phyloP scores from a whole-genome alignment of 2,888 invertebrate genomes.

The Euzetes globulus region DNA sequence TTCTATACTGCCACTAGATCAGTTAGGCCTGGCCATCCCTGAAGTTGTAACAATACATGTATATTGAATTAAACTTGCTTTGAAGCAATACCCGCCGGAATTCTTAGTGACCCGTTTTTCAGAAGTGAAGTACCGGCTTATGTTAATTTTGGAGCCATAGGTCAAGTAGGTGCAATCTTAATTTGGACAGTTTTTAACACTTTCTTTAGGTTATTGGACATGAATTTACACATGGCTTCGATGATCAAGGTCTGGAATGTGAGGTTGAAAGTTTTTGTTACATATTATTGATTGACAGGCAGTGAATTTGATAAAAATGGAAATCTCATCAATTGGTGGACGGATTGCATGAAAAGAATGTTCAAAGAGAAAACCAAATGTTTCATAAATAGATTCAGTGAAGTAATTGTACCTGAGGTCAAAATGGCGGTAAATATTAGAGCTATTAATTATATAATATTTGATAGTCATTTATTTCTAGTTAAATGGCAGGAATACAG shows the following conservation, averaged over 20 bases:
- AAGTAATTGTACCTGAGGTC: slow-evolving; percentile 51
- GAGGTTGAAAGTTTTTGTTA: too few species aligned
- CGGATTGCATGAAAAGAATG: slow-evolving; percentile 38
- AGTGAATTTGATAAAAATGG: slow-evolving; percentile 45
- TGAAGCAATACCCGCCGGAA: slow-evolving; percentile 32
- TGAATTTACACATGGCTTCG: slow-evolving; percentile 84
- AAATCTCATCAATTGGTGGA: slow-evolving; percentile 44
- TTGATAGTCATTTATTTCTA: background rate
- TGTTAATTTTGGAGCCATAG: slow-evolving; percentile 36
- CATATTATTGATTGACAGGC: slow-evolving; percentile 51
- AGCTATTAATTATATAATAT: too few species aligned
- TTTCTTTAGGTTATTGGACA: slow-evolving; percentile 60
- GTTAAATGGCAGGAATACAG: slow-evolving; percentile 73
- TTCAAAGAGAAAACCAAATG: slow-evolving; percentile 43
- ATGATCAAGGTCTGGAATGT: slow-evolving; percentile 57
- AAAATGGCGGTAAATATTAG: slow-evolving; percentile 23
- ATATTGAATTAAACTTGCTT: background rate
- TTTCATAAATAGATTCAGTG: slow-evolving; percentile 43
- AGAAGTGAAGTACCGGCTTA: background rate
- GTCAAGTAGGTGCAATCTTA: slow-evolving; percentile 46
- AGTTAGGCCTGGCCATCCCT: too few species aligned
- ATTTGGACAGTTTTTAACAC: too few species aligned
- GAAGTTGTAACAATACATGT: too few species aligned
- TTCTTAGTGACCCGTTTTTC: slow-evolving; percentile 24
- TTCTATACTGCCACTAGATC: too few species aligned